Conservation (phyloP, 2,797 vertebrate genomes). For the Mycteria americana region DNA sequence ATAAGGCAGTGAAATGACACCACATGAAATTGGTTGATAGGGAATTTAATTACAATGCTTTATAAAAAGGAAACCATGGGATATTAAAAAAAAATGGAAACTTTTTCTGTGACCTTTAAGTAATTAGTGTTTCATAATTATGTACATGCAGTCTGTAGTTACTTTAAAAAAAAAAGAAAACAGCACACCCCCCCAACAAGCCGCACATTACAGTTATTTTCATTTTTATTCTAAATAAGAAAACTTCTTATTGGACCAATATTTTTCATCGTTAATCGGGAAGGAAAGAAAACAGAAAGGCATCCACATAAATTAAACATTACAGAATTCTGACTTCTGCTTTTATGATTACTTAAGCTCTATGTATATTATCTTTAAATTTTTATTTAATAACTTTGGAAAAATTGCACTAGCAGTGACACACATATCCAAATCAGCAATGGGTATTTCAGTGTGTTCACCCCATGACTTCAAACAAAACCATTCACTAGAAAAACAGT, state of each 20-base stretch:
- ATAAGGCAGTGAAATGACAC: constrained; percentile 1
- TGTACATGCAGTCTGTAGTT: background rate
- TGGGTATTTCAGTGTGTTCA: background rate
- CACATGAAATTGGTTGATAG: constrained; percentile 15
- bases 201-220: background rate
- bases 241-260: background rate
- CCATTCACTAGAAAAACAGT: background rate
- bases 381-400: background rate
- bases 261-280: background rate
- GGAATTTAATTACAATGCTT: constrained; percentile 37
- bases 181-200: background rate
- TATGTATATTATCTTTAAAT: background rate
- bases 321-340: background rate
- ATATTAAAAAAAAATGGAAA: constrained; percentile 2
- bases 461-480: background rate
- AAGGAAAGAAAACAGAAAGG: background rate
- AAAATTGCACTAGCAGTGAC: background rate
- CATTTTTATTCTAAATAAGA: background rate
- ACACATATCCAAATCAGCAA: background rate
- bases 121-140: constrained; percentile 50
- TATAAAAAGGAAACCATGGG: background rate
- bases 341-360: background rate
- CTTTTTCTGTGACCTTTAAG: constrained; percentile 32
- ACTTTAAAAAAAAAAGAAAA: background rate
- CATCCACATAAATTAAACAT: background rate